phyloP scores from a whole-genome alignment of 2,797 vertebrate genomes.

The Apodemus agrarius region DNA sequence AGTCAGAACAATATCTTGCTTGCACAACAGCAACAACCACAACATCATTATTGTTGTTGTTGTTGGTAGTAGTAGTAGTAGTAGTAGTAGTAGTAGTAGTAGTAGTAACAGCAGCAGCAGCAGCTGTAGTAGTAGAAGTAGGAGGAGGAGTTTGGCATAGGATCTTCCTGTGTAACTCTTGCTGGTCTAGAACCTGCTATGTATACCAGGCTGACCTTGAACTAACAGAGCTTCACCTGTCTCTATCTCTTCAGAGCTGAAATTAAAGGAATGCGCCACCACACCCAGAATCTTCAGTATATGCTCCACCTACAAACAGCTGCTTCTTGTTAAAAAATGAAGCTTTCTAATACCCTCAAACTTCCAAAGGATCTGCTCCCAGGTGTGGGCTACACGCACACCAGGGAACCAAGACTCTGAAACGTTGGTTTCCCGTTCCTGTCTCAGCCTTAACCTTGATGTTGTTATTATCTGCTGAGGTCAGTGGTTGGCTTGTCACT shows the following conservation, averaged over 20 bases:
- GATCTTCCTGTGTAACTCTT: background rate
- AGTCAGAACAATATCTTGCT: background rate
- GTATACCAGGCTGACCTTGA: background rate
- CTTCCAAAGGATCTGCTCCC: slow-evolving; percentile 56
- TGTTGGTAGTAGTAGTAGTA: too few species aligned
- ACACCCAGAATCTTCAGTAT: background rate
- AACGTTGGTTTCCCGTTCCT: slow-evolving; percentile 15
- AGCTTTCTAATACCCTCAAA: background rate
- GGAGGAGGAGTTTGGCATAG: background rate
- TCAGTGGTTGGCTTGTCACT: slow-evolving; percentile 9
- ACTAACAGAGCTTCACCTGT: background rate
- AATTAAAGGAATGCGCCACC: background rate
- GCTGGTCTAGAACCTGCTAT: background rate
- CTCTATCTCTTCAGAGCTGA: background rate
- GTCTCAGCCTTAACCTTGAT: background rate
- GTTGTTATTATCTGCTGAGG: slow-evolving; percentile 28
- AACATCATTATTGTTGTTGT: too few species aligned
- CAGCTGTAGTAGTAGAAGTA: background rate
- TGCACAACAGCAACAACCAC: background rate
- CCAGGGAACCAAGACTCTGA: background rate
- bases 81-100: too few species aligned
- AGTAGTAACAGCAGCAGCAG: background rate
- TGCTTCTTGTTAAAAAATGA: slow-evolving; percentile 51
- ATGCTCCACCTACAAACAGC: background rate
- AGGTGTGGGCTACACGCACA: background rate